These are phyloP conservation scores for Holocentrus rufus DNA, from an alignment of 2,797 vertebrate genomes.

Conservation along the genomic window DNA sequence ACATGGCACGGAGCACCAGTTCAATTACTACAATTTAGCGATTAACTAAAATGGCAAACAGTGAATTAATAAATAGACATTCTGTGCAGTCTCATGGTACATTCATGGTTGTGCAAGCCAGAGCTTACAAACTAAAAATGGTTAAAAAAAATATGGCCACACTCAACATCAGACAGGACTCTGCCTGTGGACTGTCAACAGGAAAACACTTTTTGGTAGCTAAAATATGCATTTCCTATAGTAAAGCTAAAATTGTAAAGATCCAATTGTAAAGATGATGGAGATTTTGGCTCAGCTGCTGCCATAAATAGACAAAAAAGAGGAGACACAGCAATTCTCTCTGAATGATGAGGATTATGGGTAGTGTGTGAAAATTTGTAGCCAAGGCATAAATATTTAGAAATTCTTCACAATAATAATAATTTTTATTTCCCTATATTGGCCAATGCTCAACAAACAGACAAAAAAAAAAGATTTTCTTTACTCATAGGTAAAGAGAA, in stretches of 20 bases:
- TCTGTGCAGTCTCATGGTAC: too few species aligned
- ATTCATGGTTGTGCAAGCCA: not conserved
- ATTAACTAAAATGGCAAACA: not conserved
- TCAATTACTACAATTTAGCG: constrained; percentile 9
- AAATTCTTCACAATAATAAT: too few species aligned
- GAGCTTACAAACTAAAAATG: too few species aligned
- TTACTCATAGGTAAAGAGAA: too few species aligned
- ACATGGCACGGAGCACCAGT: constrained; percentile 46
- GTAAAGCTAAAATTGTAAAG: not conserved
- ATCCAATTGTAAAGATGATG: too few species aligned
- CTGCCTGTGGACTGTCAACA: too few species aligned
- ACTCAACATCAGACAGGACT: too few species aligned
- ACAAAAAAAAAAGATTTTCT: too few species aligned
- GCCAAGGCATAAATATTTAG: too few species aligned
- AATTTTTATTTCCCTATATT: too few species aligned
- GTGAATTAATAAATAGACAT: not conserved
- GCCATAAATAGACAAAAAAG: not conserved
- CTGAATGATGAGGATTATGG: not conserved
- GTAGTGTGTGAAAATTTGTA: not conserved
- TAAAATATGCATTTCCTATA: not conserved
- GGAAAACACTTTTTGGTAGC: not conserved
- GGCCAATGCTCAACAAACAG: too few species aligned
- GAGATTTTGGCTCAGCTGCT: not conserved
- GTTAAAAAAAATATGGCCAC: too few species aligned
- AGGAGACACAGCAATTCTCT: not conserved